Base-by-base conservation (phyloP, 1,140 invertebrate genomes). In the Patella vulgata region DNA sequence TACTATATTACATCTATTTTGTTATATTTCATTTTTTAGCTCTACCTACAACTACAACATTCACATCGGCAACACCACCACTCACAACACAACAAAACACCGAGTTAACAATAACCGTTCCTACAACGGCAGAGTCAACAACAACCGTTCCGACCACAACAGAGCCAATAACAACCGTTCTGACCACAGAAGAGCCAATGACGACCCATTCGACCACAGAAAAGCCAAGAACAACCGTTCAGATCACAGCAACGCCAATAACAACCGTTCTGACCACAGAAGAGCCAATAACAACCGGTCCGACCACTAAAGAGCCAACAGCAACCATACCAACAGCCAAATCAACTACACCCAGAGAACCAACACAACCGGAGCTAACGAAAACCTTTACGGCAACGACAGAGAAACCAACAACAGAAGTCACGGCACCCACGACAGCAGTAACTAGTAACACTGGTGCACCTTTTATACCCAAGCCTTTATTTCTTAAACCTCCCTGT, bases 311-410 rank as follows among this genome's bases (percentile, higher is more conserved):
- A 33, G 30, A 12, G 14, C 28, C 51, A 53, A 14, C 31, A 33
- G 25, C 23, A 53, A 27, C 51, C 11, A 53, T 27, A 30, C 25
- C 51, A 53, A 53, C 51, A 53, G 9, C 21, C 11, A 53, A 12
- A 53, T 9, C 51, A 53, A 53, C 46, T 12, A 9, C 46, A 48
- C 11, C 46, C 11, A 48, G 11, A 48, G 9, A 11, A 48, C 9
- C 46, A 48, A 48, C 46, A 48, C 14, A n/a, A n/a, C n/a, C n/a
- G n/a, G n/a, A n/a, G n/a, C n/a, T n/a, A n/a, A n/a, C n/a, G n/a
- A n/a, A n/a, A n/a, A n/a, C n/a, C n/a, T n/a, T n/a, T n/a, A n/a
- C n/a, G n/a, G n/a, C n/a, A n/a, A n/a, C n/a, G n/a, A n/a, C n/a
- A n/a, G n/a, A n/a, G n/a, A n/a, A n/a, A n/a, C n/a, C n/a, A n/a